phyloP scores from a whole-genome alignment of 2,888 invertebrate genomes.

The Scaptomyza cyrtandrae region DNA sequence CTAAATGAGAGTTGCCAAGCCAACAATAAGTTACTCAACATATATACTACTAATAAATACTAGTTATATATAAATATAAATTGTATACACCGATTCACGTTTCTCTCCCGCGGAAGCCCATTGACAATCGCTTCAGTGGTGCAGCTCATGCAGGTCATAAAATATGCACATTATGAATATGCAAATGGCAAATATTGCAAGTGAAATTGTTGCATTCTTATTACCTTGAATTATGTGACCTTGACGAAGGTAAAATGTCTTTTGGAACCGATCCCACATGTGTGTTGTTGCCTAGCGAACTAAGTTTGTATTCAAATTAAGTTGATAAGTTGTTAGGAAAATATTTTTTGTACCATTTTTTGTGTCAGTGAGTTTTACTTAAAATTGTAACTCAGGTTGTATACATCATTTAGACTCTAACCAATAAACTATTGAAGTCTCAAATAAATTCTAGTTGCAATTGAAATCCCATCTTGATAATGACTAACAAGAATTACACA shows the following conservation, averaged over 20 bases:
- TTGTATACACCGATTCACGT: not conserved
- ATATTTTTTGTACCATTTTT: not conserved
- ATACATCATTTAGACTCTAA: too few relatives aligned
- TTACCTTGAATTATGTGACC: not conserved
- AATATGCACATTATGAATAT: constrained; percentile 28
- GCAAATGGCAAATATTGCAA: constrained; percentile 21
- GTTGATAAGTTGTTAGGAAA: not conserved
- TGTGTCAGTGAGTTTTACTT: too few relatives aligned
- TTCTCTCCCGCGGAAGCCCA: constrained; percentile 21
- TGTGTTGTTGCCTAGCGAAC: not conserved
- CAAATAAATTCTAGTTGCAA: too few relatives aligned
- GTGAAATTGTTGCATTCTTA: constrained; percentile 33
- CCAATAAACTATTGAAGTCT: too few relatives aligned
- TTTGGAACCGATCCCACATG: not conserved
- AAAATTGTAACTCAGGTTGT: too few relatives aligned
- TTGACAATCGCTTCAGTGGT: constrained; percentile 33
- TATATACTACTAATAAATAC: constrained; percentile 10
- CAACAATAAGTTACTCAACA: not conserved
- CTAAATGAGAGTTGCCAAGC: constrained; percentile 34
- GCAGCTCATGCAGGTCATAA: constrained; percentile 28
- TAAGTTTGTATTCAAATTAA: not conserved
- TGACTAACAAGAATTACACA: too few relatives aligned
- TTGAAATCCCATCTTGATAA: too few relatives aligned
- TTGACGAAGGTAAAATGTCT: constrained; percentile 7
- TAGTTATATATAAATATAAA: constrained; percentile 19